Percentiles rank a stretch among this genome's conserved stretches.
These are phyloP conservation scores for Hydrophis major DNA, from an alignment of 2,797 vertebrate species.

Conservation along the genomic window DNA sequence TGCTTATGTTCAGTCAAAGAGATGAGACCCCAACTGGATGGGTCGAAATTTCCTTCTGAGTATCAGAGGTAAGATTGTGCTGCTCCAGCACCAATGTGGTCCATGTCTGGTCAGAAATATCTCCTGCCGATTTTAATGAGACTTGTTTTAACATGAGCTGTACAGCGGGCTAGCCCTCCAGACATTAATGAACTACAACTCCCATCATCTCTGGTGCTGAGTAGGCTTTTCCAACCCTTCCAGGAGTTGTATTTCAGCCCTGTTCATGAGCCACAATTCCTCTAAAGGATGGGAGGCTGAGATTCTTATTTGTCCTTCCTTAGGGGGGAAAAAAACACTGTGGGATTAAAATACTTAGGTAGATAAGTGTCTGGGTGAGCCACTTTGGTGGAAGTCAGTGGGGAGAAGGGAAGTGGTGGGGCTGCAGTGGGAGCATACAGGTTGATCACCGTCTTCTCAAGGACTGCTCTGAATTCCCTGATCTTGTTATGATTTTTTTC, in stretches of 20 bases:
- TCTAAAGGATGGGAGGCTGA: background rate
- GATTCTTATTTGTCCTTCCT: slow-evolving; percentile 6
- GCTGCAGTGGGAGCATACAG: slow-evolving; percentile 55
- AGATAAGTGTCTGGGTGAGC: slow-evolving; percentile 27
- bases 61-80: background rate
- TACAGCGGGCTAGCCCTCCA: background rate
- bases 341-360: slow-evolving; percentile 37
- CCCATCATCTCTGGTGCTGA: background rate
- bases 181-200: background rate
- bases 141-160: background rate
- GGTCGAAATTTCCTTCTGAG: background rate
- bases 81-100: background rate
- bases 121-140: background rate
- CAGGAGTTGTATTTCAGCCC: background rate
- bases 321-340: background rate
- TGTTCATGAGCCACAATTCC: background rate
- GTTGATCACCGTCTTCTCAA: slow-evolving; percentile 47
- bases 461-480: slow-evolving; percentile 59
- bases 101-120: background rate
- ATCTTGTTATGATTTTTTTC: slow-evolving; percentile 62
- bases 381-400: background rate
- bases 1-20: background rate
- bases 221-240: background rate
- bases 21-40: background rate
- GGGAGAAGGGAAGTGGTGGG: slow-evolving; percentile 41